phyloP scores from a whole-genome alignment of 1,140 invertebrate species.

The Drosophila grimshawi region DNA sequence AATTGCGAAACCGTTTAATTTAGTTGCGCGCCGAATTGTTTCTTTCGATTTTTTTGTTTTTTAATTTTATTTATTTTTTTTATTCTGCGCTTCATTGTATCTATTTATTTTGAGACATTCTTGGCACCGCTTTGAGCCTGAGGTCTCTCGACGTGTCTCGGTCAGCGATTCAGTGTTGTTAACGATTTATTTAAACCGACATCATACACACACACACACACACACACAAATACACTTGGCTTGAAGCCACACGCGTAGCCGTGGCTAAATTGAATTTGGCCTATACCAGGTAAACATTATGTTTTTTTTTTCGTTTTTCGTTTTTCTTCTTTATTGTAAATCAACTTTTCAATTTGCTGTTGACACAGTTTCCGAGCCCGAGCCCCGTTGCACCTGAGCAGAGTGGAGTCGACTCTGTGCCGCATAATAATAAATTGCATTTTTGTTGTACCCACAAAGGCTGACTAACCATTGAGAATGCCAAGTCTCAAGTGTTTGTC shows the following conservation, averaged over 20 bases:
- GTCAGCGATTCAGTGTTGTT: conserved; percentile 54
- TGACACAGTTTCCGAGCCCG: conserved; percentile 69
- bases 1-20: conserved; percentile 78
- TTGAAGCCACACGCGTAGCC: conserved; percentile 54
- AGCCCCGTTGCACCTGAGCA: conserved; percentile 59
- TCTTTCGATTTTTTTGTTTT: conserved; percentile 39
- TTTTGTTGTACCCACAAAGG: conserved; percentile 33
- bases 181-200: conserved; percentile 69
- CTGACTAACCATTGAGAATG: conserved; percentile 53
- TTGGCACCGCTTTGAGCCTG: conserved; percentile 37
- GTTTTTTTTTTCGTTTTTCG: conserved; percentile 7
- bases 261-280: conserved; percentile 65
- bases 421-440: conserved; percentile 75
- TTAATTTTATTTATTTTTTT: conserved; percentile 37
- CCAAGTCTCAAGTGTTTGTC: conserved; percentile 58
- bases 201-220: neutral
- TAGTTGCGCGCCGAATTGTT: conserved; percentile 42
- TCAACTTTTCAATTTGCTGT: conserved; percentile 80
- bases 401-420: conserved; percentile 26
- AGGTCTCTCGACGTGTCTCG: conserved; percentile 46
- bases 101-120: conserved; percentile 66
- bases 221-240: neutral
- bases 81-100: conserved; percentile 20
- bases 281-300: conserved; percentile 65
- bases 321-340: conserved; percentile 53